Percentiles rank a stretch among this genome's conserved stretches.
phyloP scores from a whole-genome alignment of 2,113 vertebrate species.

The Toxotes jaculatrix region DNA sequence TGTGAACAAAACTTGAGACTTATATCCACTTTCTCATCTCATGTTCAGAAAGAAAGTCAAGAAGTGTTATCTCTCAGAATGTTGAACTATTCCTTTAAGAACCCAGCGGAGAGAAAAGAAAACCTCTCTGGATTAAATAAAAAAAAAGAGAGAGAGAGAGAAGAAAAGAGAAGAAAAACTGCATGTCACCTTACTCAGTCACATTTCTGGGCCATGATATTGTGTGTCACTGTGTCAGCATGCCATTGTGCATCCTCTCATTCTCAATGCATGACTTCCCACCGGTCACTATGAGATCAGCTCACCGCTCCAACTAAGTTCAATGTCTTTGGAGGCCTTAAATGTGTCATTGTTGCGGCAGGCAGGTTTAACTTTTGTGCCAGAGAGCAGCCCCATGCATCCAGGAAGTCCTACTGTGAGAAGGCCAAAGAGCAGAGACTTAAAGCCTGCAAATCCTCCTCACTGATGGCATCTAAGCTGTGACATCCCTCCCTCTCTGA shows the following conservation, averaged over 20 bases:
- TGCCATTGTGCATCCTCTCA: constrained; percentile 68
- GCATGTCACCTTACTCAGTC: constrained; percentile 11
- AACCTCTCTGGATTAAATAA: too few species aligned
- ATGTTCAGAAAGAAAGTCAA: too few species aligned
- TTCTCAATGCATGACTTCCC: constrained; percentile 81
- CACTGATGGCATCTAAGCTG: constrained; percentile 75
- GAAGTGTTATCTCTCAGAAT: background rate
- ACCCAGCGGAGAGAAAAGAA: too few species aligned
- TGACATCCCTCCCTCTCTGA: constrained; percentile 73
- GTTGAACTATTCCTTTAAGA: too few species aligned
- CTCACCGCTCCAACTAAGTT: constrained; percentile 70
- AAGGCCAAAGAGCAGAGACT: constrained; percentile 80
- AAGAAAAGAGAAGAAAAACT: too few species aligned
- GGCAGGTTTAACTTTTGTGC: constrained; percentile 78
- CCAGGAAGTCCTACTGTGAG: constrained; percentile 80
- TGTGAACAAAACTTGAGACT: too few species aligned
- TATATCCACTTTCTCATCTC: too few species aligned
- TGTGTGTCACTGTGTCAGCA: constrained; percentile 56
- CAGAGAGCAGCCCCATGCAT: constrained; percentile 53
- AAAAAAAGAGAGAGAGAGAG: too few species aligned
- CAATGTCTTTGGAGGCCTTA: constrained; percentile 77
- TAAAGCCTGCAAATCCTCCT: constrained; percentile 80
- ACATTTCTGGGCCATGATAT: constrained; percentile 43
- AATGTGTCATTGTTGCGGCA: constrained; percentile 69
- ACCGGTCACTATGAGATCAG: constrained; percentile 68